These are phyloP conservation scores for Drosophila ficusphila DNA, from an alignment of 1,140 invertebrate species.

Conservation along the genomic window DNA sequence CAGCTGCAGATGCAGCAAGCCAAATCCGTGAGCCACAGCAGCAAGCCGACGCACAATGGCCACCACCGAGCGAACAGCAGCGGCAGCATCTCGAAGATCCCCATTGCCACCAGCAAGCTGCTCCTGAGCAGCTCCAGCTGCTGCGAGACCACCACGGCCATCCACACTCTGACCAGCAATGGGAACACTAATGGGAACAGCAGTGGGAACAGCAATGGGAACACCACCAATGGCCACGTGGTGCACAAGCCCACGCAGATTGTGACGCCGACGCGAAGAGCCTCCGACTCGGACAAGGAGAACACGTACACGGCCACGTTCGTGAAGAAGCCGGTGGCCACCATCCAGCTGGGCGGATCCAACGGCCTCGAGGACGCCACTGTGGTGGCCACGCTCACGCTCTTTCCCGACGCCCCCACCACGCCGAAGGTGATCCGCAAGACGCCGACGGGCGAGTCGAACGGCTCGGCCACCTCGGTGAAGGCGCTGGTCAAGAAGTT, in stretches of 20 bases:
- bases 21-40: conserved; percentile 15
- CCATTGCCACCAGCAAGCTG: conserved; percentile 56
- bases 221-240: conserved; percentile 14
- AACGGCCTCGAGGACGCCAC: conserved; percentile 63
- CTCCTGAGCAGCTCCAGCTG: conserved; percentile 31
- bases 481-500: conserved; percentile 83
- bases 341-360: conserved; percentile 56
- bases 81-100: conserved; percentile 50
- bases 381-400: conserved; percentile 69
- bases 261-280: conserved; percentile 69
- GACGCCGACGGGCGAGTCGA: conserved; percentile 69
- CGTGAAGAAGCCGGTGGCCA: conserved; percentile 65
- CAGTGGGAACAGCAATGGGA: conserved; percentile 28
- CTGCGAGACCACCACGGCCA: conserved; percentile 51
- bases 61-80: conserved; percentile 36
- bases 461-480: conserved; percentile 72
- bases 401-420: conserved; percentile 86
- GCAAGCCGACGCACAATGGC: conserved; percentile 48
- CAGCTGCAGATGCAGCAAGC: neutral
- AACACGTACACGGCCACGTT: conserved; percentile 79
- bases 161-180: conserved; percentile 46
- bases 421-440: conserved; percentile 86
- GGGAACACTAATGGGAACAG: conserved; percentile 12
- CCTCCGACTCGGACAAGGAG: conserved; percentile 80
- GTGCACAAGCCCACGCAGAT: conserved; percentile 59